Evolutionary conservation across 2,888 invertebrate species (phyloP).

Genomic region (Tetragonisca angustula): DNA sequence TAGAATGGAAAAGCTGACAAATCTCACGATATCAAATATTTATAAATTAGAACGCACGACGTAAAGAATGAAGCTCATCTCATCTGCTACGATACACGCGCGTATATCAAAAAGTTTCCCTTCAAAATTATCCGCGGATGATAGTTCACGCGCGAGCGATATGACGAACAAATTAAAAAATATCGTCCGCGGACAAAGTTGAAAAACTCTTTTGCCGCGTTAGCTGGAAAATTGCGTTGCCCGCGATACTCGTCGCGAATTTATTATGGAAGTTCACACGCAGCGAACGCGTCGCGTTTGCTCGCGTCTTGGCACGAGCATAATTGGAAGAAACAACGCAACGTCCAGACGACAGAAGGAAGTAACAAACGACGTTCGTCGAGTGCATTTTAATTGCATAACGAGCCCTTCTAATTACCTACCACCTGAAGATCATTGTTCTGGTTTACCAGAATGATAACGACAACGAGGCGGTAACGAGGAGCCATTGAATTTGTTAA

Average conservation of each 20-base stretch:
- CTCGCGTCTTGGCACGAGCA: constrained; percentile 34
- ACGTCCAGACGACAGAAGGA: constrained; percentile 8
- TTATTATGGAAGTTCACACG: constrained; percentile 47
- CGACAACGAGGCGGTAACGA: too few relatives aligned
- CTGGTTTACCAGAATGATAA: too few relatives aligned
- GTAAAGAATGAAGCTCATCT: background rate
- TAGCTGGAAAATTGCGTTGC: constrained; percentile 19
- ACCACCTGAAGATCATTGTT: too few relatives aligned
- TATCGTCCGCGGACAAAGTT: background rate
- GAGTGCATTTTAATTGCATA: constrained; percentile 65
- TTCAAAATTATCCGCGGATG: background rate
- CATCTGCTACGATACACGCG: background rate
- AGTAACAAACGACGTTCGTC: constrained; percentile 27
- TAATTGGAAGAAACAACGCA: constrained; percentile 57
- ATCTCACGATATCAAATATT: too few relatives aligned
- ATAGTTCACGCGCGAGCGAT: background rate
- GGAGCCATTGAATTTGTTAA: too few relatives aligned
- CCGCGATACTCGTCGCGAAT: constrained; percentile 9
- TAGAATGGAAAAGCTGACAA: too few relatives aligned
- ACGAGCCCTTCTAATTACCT: constrained; percentile 63
- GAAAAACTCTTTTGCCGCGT: background rate
- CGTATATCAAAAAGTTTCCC: background rate
- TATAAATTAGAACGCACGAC: background rate
- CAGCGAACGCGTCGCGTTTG: background rate
- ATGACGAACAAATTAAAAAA: constrained; percentile 7